Evolutionary conservation across 2,113 vertebrate species (phyloP).

Genomic region (Ceyx melanurus): DNA sequence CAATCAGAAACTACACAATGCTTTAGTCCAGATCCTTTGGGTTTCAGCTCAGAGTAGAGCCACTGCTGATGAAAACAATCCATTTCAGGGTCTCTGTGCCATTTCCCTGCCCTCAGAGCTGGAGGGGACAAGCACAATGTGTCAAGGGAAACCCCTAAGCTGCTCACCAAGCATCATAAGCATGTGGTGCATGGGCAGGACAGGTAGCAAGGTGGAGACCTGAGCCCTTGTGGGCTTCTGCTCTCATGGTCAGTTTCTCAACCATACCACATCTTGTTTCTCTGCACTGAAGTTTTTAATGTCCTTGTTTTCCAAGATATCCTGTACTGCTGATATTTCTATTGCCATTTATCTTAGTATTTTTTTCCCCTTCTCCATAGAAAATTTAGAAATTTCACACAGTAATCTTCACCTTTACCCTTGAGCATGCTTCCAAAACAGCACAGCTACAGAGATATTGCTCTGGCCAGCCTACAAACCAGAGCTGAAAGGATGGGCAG

Average conservation of each 20-base stretch:
- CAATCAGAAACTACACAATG: accelerated
- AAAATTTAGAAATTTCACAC: background rate
- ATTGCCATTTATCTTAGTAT: background rate
- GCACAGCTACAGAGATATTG: background rate
- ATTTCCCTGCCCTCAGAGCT: accelerated
- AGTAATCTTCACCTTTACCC: background rate
- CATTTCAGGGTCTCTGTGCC: background rate
- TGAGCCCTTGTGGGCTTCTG: background rate
- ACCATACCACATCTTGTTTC: background rate
- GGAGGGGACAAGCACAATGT: accelerated
- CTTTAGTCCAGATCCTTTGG: background rate
- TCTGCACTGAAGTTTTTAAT: background rate
- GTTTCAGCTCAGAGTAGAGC: background rate
- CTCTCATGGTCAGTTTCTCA: background rate
- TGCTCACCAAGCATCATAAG: background rate
- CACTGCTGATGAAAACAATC: accelerated
- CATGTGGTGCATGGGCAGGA: background rate
- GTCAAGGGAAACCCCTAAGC: background rate
- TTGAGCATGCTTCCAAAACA: background rate
- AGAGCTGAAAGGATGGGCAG: background rate
- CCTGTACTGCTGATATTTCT: background rate
- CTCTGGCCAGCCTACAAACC: background rate
- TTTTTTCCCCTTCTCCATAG: background rate
- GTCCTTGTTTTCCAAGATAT: background rate
- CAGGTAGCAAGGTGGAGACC: background rate